Conservation (phyloP, 2,888 invertebrate genomes). For the Brenthis ino region DNA sequence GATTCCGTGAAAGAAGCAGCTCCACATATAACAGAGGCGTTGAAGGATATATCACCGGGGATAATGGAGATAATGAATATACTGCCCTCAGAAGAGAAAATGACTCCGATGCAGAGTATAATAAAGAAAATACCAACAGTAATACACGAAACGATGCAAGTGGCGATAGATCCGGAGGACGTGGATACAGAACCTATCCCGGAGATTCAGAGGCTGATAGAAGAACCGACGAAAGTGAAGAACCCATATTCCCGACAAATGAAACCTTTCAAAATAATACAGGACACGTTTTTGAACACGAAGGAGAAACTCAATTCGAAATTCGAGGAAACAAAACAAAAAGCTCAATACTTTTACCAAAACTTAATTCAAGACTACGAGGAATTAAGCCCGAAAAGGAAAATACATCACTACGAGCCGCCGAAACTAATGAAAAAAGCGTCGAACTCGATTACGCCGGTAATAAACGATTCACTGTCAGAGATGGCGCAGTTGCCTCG, state of each 20-base stretch:
- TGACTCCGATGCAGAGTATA: conserved; percentile 61
- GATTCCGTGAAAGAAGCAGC: conserved; percentile 73
- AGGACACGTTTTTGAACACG: conserved; percentile 51
- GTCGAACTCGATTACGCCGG: conserved; percentile 63
- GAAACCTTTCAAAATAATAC: conserved; percentile 51
- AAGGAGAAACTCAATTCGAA: conserved; percentile 61
- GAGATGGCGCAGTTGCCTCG: conserved; percentile 68
- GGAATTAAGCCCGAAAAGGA: conserved; percentile 56
- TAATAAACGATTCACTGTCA: conserved; percentile 68
- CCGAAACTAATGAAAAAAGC: conserved; percentile 63
- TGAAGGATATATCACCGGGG: conserved; percentile 75
- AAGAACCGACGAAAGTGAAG: conserved; percentile 41
- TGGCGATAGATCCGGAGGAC: conserved; percentile 56
- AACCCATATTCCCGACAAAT: conserved; percentile 42
- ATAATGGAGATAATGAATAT: conserved; percentile 74
- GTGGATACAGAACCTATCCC: conserved; percentile 52
- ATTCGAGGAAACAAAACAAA: conserved; percentile 67
- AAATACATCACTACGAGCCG: conserved; percentile 58
- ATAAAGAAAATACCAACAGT: conserved; percentile 69
- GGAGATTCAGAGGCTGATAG: conserved; percentile 47
- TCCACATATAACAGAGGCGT: conserved; percentile 71
- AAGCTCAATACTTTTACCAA: conserved; percentile 65
- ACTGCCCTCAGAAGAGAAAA: conserved; percentile 61
- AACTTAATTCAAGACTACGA: conserved; percentile 68
- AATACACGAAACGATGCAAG: conserved; percentile 72